These are phyloP conservation scores for Pocota personata DNA, from an alignment of 2,888 invertebrate species.

Conservation along the genomic window DNA sequence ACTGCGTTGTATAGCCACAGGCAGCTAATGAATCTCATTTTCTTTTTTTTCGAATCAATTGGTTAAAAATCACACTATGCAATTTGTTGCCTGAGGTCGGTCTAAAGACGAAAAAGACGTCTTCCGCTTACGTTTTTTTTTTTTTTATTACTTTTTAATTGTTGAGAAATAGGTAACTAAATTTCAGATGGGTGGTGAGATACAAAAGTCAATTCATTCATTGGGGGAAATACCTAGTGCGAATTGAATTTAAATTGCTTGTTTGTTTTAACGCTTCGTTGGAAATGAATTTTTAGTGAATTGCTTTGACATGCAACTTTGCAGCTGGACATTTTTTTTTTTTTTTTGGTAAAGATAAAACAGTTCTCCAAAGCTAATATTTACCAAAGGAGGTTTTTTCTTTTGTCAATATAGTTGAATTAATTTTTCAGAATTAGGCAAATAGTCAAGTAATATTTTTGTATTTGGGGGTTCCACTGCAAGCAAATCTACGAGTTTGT, in stretches of 20 bases:
- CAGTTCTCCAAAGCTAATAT: neutral
- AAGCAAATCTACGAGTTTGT: too few species aligned
- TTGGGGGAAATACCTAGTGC: conserved; percentile 21
- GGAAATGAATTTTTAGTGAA: conserved; percentile 4
- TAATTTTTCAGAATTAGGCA: neutral
- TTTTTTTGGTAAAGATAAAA: too few species aligned
- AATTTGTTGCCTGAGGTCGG: conserved; percentile 53
- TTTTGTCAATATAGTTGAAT: neutral
- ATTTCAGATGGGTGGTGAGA: conserved; percentile 18
- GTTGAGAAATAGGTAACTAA: conserved; percentile 7
- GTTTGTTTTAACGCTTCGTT: conserved; percentile 33
- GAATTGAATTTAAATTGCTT: conserved; percentile 36
- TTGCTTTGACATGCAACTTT: neutral
- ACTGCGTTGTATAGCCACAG: conserved; percentile 30
- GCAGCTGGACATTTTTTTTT: neutral
- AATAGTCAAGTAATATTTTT: neutral
- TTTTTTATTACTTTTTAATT: conserved; percentile 43
- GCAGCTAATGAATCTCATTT: conserved; percentile 36
- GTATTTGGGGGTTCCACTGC: too few species aligned
- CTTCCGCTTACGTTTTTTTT: conserved; percentile 51
- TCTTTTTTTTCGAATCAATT: conserved; percentile 49
- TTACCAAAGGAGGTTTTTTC: neutral
- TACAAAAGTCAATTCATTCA: conserved; percentile 26
- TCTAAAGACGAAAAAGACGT: conserved; percentile 27
- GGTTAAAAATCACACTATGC: conserved; percentile 63